Base-by-base conservation (phyloP, 2,888 invertebrate species). In the Dermolepida albohirtum region DNA sequence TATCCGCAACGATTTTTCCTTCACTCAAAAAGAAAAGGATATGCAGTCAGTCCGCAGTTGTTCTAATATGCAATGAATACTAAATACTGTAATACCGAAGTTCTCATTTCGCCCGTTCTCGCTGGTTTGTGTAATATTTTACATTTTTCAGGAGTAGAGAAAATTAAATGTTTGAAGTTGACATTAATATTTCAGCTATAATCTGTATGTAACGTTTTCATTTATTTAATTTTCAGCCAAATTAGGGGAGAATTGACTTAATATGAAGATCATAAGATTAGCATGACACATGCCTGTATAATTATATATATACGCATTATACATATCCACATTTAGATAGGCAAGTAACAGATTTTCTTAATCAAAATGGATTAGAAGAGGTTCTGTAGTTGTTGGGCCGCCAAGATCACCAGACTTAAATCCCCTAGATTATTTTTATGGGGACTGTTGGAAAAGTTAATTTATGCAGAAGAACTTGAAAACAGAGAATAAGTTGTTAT, bases 161-260 rank as follows among this genome's bases (percentile, higher is more conserved):
- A 75, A 76, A 76, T 75, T 74, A 74, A 76, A 74, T 71, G 75
- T 72, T 74, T 73, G 71, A 67, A 72, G 72, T 71, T 67, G 67
- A 50, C 71, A 73, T 74, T 76, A 75, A 75, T 75, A 75, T 74
- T 76, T 75, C 72, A 76, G 72, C 75, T 75, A 73, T 72, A 74
- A 73, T 71, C 73, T 71, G 70, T 27, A 65, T 49, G 50, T 65
- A 66, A 67, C 57, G 64, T 66, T 71, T 72, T 66, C 71, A 70
- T 71, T 72, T 66, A 69, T 51, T 73, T 69, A 57, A 64, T 69
- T 55, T 71, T 66, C 52, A 10, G 43, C 59, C 12, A 62, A 47
- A 47, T 62, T 62, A 47, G 47, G 1, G 34, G 44, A 44, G 44
- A 44, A 44, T 47, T 29, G 59, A 34, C 47, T 12, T 29, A 62